Percentiles rank a stretch among this genome's conserved stretches.
Conservation (phyloP, 2,113 vertebrate genomes). For the Sylvia atricapilla region DNA sequence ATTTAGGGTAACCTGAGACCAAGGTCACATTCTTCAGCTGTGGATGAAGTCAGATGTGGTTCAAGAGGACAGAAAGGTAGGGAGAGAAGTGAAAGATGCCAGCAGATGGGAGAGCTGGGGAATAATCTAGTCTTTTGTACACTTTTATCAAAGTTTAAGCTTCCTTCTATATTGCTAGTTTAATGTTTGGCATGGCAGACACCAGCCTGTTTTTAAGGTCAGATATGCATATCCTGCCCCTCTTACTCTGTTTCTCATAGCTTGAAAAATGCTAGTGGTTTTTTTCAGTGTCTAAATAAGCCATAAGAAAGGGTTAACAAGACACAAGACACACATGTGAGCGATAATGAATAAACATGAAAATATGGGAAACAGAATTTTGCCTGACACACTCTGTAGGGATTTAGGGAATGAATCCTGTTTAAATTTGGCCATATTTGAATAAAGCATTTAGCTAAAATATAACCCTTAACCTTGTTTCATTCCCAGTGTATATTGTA, state of each 20-base stretch:
- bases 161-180: not conserved
- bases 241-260: not conserved
- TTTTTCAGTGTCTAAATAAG: not conserved
- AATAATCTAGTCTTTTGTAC: not conserved
- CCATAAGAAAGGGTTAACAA: not conserved
- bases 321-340: not conserved
- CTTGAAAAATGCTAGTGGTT: not conserved
- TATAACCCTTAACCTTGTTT: constrained; percentile 28
- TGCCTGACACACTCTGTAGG: not conserved
- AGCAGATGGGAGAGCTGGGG: not conserved
- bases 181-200: not conserved
- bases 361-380: not conserved
- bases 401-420: not conserved
- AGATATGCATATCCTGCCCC: not conserved
- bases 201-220: not conserved
- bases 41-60: not conserved
- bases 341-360: not conserved
- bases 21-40: not conserved
- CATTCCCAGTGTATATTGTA: constrained; percentile 2
- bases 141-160: not conserved
- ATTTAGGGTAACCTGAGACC: not conserved
- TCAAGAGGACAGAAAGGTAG: not conserved
- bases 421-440: constrained; percentile 2
- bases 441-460: constrained; percentile 25
- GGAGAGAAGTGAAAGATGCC: not conserved